phyloP scores from a whole-genome alignment of 2,113 vertebrate species.

The Dromaius novaehollandiae region DNA sequence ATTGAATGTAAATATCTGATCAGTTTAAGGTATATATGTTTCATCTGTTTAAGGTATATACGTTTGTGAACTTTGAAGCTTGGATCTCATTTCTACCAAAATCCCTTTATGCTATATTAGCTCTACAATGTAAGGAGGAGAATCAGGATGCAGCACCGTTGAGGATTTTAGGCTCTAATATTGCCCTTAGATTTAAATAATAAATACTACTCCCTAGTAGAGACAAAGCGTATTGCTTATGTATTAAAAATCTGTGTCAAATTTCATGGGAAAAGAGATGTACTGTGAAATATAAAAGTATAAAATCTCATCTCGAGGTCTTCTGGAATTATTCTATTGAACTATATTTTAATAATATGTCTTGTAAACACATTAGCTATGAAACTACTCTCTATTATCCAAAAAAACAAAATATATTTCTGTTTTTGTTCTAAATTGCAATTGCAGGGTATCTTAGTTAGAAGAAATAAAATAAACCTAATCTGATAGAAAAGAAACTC shows the following conservation, averaged over 20 bases:
- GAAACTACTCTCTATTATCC: background rate
- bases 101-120: background rate
- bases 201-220: background rate
- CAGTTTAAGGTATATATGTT: background rate
- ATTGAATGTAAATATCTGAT: background rate
- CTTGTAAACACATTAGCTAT: background rate
- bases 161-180: background rate
- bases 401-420: background rate
- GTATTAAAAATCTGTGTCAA: background rate
- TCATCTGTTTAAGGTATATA: background rate
- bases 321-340: background rate
- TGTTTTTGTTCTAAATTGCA: background rate
- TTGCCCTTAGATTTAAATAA: background rate
- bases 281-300: background rate
- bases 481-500: background rate
- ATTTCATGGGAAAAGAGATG: background rate
- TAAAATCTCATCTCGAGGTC: background rate
- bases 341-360: background rate
- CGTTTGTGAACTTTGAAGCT: background rate
- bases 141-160: background rate
- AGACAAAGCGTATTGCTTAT: background rate
- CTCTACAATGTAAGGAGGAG: background rate
- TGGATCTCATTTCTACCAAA: background rate
- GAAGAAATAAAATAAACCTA: background rate
- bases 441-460: background rate